Evolutionary conservation across 2,113 vertebrate genomes (phyloP), one percentile per base, ranked within the genome.

Genomic region (Eolophus roseicapilla): DNA sequence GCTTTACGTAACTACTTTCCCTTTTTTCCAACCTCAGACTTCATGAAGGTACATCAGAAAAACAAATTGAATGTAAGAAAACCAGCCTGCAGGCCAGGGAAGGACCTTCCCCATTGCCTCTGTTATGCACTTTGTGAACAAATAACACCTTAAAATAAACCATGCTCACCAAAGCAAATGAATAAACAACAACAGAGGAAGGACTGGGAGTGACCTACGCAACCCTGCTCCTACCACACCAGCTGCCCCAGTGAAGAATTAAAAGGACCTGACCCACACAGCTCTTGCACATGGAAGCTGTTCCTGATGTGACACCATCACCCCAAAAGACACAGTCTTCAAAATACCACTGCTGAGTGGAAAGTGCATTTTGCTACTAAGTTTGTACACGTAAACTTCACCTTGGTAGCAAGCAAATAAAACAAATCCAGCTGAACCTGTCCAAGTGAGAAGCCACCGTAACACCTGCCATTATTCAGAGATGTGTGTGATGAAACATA

Each of bases 1-100:
- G 74, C 78, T 95, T 97, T 96, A 96, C 44, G 85, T 93, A 96
- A 94, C 93, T 76, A 90, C 69, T 67, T 92, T 92, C 55, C 35
- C 71, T 88, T 83, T 86, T 83, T 82, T 96, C 80, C 93, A 88
- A 4, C 17, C 83, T 75, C 64, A 84, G 82, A 93, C 60, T 90
- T 80, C 60, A 46, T 64, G 82, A 86, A 83, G 86, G 52, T 95
- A 67, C 0, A 0, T 35, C 62, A 68, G 65, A 91, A 92, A 95
- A 78, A 46, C 50, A 82, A 83, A 43, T 46, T 16, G 39, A 75
- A 67, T n/a, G 11, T 64, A 92, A 86, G 65, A 87, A 93, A 92
- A 77, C 3, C 41, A 82, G 57, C 37, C 81, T 89, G 44, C 65
- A 87, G 65, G 49, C 60, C 62, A 84, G 57, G 52, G 25, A 86